phyloP scores from a whole-genome alignment of 2,113 vertebrate species.

The Naja naja region DNA sequence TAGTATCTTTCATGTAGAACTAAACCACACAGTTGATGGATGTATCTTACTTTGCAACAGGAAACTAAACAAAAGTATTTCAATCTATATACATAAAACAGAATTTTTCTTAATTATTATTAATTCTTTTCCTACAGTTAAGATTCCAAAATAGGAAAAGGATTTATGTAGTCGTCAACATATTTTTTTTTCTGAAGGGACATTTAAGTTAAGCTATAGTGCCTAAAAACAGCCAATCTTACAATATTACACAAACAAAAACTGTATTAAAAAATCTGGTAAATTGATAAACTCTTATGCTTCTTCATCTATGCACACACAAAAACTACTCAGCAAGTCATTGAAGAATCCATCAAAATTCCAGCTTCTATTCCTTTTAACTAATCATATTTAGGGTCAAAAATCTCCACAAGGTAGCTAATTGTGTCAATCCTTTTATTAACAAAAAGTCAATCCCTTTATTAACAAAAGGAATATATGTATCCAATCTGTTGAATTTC shows the following conservation, averaged over 20 bases:
- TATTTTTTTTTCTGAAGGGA: background rate
- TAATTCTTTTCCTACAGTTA: background rate
- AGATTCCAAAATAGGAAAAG: background rate
- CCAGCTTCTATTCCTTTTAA: background rate
- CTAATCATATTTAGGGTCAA: background rate
- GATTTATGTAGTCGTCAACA: background rate
- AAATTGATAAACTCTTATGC: background rate
- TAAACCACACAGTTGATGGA: background rate
- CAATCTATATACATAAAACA: background rate
- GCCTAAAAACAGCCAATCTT: no score
- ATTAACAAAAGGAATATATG: background rate
- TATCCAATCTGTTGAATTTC: background rate
- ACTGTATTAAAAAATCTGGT: background rate
- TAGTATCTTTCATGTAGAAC: background rate
- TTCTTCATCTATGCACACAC: accelerated
- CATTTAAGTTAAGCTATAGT: background rate
- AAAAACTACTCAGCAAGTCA: background rate
- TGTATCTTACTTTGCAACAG: background rate
- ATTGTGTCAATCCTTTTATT: background rate
- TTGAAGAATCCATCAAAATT: background rate
- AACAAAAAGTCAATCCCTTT: background rate
- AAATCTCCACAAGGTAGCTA: background rate
- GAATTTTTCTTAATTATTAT: background rate
- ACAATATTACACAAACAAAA: background rate
- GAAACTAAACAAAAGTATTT: background rate